Conservation (phyloP, 2,797 vertebrate species). For the Tamandua tetradactyla region DNA sequence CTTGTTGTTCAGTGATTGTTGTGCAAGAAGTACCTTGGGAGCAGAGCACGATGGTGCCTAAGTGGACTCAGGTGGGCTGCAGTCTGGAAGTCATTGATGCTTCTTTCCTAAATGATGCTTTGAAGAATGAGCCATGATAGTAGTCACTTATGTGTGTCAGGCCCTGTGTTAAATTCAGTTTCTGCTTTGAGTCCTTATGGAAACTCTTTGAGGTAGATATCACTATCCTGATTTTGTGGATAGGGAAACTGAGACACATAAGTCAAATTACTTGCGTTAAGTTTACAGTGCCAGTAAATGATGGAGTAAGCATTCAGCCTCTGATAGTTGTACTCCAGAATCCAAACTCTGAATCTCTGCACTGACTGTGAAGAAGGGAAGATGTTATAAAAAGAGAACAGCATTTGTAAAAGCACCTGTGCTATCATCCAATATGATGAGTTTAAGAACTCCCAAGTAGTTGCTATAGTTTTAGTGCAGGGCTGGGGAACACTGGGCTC, state of each 20-base stretch:
- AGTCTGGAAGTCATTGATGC: background rate
- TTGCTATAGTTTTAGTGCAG: background rate
- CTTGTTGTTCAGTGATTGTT: background rate
- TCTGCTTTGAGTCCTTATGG: background rate
- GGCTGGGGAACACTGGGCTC: background rate
- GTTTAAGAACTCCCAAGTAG: background rate
- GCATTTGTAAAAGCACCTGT: background rate
- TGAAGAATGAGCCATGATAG: background rate
- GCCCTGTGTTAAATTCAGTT: background rate
- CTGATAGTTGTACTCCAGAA: background rate
- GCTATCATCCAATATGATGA: background rate
- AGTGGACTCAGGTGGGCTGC: background rate
- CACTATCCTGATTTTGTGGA: background rate
- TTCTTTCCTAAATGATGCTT: background rate
- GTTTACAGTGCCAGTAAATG: background rate
- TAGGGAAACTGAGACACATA: background rate
- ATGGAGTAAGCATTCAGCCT: background rate
- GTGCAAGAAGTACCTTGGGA: background rate
- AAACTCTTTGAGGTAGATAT: background rate
- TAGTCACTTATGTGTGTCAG: background rate
- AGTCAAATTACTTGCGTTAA: background rate
- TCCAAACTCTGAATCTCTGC: background rate
- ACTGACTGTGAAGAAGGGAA: background rate
- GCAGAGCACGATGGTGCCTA: background rate
- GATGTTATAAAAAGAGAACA: background rate